Conservation (phyloP, 92 coral and sea anemone species). For the Scolanthus callimorphus region DNA sequence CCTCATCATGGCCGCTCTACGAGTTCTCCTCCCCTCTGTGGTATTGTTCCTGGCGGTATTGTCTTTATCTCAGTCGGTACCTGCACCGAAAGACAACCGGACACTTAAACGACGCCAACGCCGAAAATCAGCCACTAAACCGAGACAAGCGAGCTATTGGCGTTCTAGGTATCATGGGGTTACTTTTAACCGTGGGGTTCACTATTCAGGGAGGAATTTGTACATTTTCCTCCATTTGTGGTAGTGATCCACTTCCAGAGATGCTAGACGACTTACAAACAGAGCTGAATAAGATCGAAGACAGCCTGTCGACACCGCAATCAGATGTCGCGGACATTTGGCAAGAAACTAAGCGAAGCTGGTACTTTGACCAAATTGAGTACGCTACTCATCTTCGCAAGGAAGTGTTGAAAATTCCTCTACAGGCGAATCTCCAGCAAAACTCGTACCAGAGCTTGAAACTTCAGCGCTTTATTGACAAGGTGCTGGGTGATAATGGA, state of each 20-base stretch:
- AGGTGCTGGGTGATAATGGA: no score
- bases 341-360: conserved; percentile 43
- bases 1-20: no score
- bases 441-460: conserved; percentile 16
- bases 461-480: conserved; percentile 9
- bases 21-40: no score
- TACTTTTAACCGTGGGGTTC: conserved; percentile 28
- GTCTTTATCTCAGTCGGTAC: no score
- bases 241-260: conserved; percentile 22
- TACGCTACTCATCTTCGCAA: conserved; percentile 16
- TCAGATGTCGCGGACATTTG: conserved; percentile 42
- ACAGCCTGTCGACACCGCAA: conserved; percentile 12
- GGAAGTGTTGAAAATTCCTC: conserved; percentile 27
- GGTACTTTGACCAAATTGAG: conserved; percentile 49
- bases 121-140: no score
- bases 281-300: conserved; percentile 21
- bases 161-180: conserved; percentile 26
- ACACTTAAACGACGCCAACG: no score
- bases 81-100: no score
- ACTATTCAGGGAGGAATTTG: conserved; percentile 42
- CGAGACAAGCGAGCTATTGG: conserved; percentile 30
- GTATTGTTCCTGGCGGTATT: no score
- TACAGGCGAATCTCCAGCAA: conserved; percentile 17
- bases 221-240: conserved; percentile 43
- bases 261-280: no score